phyloP scores from a whole-genome alignment of 2,113 vertebrate genomes.

The Salvator merianae region DNA sequence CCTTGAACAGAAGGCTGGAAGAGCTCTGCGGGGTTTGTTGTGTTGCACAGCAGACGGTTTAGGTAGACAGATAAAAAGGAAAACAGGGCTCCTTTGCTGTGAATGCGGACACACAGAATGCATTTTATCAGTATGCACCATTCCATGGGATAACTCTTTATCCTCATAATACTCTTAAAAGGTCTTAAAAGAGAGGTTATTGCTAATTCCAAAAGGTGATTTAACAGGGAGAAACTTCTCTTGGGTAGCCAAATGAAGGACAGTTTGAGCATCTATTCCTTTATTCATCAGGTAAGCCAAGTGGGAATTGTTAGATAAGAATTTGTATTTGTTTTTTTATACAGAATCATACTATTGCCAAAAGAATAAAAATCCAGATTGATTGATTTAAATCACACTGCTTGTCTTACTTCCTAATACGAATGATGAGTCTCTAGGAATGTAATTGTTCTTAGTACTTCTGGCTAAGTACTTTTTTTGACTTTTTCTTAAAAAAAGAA shows the following conservation, averaged over 20 bases:
- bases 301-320: neutral
- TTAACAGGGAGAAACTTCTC: neutral
- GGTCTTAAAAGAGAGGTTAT: neutral
- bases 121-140: neutral
- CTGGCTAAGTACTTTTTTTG: neutral
- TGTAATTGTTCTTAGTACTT: neutral
- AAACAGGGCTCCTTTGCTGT: neutral
- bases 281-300: neutral
- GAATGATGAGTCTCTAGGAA: neutral
- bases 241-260: neutral
- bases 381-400: neutral
- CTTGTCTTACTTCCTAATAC: neutral
- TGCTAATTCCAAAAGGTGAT: neutral
- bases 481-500: too few relatives aligned
- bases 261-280: neutral
- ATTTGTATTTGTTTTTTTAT: neutral
- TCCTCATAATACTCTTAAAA: neutral
- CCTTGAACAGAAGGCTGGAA: neutral
- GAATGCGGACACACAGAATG: neutral
- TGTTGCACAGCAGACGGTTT: neutral
- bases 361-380: neutral
- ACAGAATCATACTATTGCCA: neutral
- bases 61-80: neutral
- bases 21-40: too few relatives aligned
- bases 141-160: neutral